Conservation (phyloP, 2,113 vertebrate genomes). For the Andinoacara biseriatus region DNA sequence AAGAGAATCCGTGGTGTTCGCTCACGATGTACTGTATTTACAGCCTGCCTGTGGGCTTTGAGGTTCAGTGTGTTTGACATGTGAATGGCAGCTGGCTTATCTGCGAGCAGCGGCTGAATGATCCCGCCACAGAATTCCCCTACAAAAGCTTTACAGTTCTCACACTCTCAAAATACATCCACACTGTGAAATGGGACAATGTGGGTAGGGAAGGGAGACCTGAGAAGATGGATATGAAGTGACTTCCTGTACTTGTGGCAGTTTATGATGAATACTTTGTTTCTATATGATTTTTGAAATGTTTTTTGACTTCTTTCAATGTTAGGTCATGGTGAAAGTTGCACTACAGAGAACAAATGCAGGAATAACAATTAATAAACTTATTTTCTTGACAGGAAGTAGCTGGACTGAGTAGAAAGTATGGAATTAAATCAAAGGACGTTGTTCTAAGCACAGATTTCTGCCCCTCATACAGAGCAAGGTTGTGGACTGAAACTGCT, state of each 20-base stretch:
- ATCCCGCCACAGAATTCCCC: slow-evolving; percentile 5
- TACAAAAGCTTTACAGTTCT: slow-evolving; percentile 6
- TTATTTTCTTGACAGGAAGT: neutral
- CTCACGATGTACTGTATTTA: neutral
- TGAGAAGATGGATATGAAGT: neutral
- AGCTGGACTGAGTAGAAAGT: neutral
- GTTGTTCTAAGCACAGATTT: neutral
- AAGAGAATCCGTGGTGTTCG: neutral
- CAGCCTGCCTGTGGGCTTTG: slow-evolving; percentile 25
- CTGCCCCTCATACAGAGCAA: neutral
- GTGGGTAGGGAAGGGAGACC: neutral
- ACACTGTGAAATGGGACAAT: neutral
- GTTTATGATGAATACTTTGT: slow-evolving; percentile 3
- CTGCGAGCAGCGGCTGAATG: slow-evolving; percentile 9
- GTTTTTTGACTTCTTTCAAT: neutral
- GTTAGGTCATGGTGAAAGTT: neutral
- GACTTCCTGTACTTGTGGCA: neutral
- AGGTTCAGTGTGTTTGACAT: slow-evolving; percentile 33
- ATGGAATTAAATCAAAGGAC: neutral
- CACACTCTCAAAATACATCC: neutral
- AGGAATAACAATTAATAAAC: neutral
- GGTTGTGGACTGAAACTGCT: neutral
- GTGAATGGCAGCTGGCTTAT: slow-evolving; percentile 46
- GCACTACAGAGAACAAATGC: neutral
- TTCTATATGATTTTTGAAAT: neutral